Evolutionary conservation across 1,140 invertebrate genomes (phyloP).

Genomic region (Bombus picipes): DNA sequence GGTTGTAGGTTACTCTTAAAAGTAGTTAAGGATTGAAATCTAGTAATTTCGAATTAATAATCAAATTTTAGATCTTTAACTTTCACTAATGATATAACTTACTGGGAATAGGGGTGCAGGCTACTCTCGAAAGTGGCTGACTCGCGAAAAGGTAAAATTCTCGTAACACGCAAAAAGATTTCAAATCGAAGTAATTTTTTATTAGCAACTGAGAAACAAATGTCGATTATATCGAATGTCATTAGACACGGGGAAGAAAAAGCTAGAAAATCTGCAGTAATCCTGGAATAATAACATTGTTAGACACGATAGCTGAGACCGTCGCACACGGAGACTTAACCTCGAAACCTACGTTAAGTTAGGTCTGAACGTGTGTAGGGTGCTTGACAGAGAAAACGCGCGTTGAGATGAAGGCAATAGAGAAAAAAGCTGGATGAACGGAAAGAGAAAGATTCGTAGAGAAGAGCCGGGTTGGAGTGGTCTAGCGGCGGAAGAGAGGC

Average conservation of each 20-base stretch:
- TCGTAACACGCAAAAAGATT: too few relatives aligned
- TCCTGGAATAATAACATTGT: neutral
- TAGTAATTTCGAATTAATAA: too few relatives aligned
- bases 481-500: slow-evolving; percentile 55
- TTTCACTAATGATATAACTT: too few relatives aligned
- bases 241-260: neutral
- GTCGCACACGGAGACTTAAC: neutral
- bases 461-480: slow-evolving; percentile 52
- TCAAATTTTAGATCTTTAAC: too few relatives aligned
- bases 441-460: slow-evolving; percentile 24
- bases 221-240: too few relatives aligned
- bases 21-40: too few relatives aligned
- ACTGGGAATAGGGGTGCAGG: too few relatives aligned
- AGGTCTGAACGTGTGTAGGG: neutral
- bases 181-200: too few relatives aligned
- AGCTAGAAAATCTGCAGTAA: neutral
- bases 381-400: neutral
- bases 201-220: too few relatives aligned
- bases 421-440: neutral
- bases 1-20: neutral
- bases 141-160: too few relatives aligned
- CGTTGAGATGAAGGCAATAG: neutral
- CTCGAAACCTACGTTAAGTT: neutral
- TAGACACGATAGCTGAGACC: neutral
- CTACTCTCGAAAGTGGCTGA: too few relatives aligned